Percentiles rank a stretch among this genome's conserved stretches.
Conservation (phyloP, 2,797 vertebrate species). For the Neosalanx taihuensis region DNA sequence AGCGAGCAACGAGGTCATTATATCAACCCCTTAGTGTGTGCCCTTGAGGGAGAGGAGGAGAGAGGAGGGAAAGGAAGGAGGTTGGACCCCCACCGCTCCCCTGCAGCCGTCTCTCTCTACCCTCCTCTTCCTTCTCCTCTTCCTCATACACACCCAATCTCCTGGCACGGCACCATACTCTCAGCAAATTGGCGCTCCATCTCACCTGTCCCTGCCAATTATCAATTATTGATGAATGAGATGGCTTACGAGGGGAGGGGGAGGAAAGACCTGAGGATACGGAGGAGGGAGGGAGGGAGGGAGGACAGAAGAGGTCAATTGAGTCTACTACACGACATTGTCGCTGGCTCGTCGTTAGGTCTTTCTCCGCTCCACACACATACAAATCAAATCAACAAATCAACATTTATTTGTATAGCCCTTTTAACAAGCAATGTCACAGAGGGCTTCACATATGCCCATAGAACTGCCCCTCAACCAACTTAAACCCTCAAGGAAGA, state of each 20-base stretch:
- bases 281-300: constrained; percentile 16
- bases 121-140: not conserved
- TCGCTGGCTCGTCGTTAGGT: no score
- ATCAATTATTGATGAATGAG: constrained; percentile 83
- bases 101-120: constrained; percentile 29
- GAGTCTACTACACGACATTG: no score
- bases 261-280: constrained; percentile 10
- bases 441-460: no score
- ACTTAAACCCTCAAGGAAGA: no score
- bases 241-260: constrained; percentile 64
- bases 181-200: constrained; percentile 77
- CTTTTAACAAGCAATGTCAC: no score
- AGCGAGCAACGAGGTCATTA: not conserved
- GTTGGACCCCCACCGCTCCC: constrained; percentile 10
- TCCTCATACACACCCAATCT: constrained; percentile 50
- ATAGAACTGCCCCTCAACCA: no score
- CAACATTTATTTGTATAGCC: no score
- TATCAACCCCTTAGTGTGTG: constrained; percentile 1
- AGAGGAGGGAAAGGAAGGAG: no score
- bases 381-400: no score
- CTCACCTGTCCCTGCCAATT: constrained; percentile 77
- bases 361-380: no score
- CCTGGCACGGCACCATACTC: constrained; percentile 65
- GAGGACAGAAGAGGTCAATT: constrained; percentile 31
- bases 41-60: constrained; percentile 7